A percentile compares a stretch with the other conserved stretches of the same genome.
These are phyloP conservation scores for Hydrotaea diabolus DNA, from an alignment of 2,888 invertebrate species.

Conservation along the genomic window DNA sequence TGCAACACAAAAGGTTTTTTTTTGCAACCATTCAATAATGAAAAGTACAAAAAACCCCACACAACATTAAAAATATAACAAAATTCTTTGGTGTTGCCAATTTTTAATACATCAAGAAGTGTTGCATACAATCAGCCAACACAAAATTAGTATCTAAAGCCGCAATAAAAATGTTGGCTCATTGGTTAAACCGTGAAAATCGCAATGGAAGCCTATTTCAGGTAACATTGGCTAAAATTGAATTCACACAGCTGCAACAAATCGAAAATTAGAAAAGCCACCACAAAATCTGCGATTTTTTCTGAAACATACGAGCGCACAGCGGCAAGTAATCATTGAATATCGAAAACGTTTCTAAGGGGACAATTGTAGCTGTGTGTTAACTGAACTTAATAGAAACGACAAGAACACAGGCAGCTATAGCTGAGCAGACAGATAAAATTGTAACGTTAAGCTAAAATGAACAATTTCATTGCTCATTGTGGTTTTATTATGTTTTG, in stretches of 20 bases:
- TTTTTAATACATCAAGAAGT: constrained; percentile 16
- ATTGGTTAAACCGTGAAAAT: background rate
- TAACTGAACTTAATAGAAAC: background rate
- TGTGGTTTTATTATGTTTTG: background rate
- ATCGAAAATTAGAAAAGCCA: constrained; percentile 11
- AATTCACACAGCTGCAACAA: constrained; percentile 57
- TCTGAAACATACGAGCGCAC: background rate
- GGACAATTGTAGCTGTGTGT: constrained; percentile 31
- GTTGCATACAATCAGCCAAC: constrained; percentile 3
- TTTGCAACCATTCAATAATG: constrained; percentile 15
- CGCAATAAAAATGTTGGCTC: constrained; percentile 25
- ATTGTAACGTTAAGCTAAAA: constrained; percentile 26
- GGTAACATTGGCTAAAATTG: constrained; percentile 50
- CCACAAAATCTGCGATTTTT: background rate
- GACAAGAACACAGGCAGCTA: background rate
- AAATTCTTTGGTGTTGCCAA: background rate
- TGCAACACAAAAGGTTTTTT: constrained; percentile 16
- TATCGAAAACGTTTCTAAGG: constrained; percentile 36
- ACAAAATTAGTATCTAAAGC: constrained; percentile 46
- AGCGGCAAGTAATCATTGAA: constrained; percentile 26
- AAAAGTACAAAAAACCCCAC: background rate
- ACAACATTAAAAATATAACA: constrained; percentile 11
- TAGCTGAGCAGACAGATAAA: no score
- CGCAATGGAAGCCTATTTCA: constrained; percentile 38
- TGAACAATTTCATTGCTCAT: constrained; percentile 14